These are phyloP conservation scores for Botia kubotai DNA, from an alignment of 2,797 vertebrate genomes.

Conservation along the genomic window DNA sequence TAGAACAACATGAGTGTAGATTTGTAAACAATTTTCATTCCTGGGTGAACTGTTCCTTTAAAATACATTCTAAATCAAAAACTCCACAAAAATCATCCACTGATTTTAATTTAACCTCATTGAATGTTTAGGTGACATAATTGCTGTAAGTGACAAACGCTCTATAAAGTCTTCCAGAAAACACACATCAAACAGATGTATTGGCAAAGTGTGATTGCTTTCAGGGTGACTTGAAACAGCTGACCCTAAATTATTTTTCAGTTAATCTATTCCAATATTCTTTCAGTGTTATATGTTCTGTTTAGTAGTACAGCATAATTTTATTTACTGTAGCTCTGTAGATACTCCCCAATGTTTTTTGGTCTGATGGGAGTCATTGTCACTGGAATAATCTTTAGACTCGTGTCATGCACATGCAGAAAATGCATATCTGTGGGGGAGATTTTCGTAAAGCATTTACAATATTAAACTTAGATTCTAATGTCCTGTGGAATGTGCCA, in stretches of 20 bases:
- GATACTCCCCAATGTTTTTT: too few species aligned
- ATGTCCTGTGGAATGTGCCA: conserved; percentile 5
- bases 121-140: too few species aligned
- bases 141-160: too few species aligned
- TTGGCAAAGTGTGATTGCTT: not conserved
- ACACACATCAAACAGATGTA: not conserved
- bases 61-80: too few species aligned
- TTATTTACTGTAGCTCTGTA: too few species aligned
- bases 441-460: not conserved
- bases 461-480: not conserved
- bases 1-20: not conserved
- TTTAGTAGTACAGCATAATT: not conserved
- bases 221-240: not conserved
- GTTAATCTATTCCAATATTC: not conserved
- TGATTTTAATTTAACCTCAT: too few species aligned
- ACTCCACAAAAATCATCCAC: too few species aligned
- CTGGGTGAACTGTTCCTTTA: not conserved
- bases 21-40: not conserved
- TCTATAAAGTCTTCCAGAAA: conserved; percentile 3
- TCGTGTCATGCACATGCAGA: too few species aligned
- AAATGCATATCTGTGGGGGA: too few species aligned
- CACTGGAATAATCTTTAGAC: too few species aligned
- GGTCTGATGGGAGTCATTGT: not conserved
- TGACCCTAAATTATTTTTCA: not conserved
- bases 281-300: not conserved